Evolutionary conservation across 2,797 vertebrate genomes (phyloP).

Genomic region (Danio albolineatus): DNA sequence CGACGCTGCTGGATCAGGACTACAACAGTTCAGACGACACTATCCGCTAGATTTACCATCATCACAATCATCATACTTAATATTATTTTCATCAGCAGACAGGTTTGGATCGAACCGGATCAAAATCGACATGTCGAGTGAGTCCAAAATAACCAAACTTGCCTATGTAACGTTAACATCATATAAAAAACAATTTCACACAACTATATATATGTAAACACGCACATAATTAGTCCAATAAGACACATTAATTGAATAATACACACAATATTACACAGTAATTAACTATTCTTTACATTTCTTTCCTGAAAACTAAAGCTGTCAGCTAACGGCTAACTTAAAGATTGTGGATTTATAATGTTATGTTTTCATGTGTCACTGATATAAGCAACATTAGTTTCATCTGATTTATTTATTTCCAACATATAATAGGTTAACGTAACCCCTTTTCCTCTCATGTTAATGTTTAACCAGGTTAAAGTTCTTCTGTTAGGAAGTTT

Average conservation of each 20-base stretch:
- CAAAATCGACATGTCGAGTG: slow-evolving; percentile 15
- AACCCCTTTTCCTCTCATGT: not conserved
- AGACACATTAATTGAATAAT: not conserved
- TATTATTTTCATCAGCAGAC: not conserved
- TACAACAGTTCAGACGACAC: not conserved
- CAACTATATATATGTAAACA: not conserved
- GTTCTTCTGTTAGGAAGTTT: not conserved
- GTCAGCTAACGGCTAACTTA: not conserved
- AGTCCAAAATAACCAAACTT: not conserved
- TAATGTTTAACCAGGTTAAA: slow-evolving; percentile 19
- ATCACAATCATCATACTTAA: not conserved
- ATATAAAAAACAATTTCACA: no score
- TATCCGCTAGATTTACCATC: not conserved
- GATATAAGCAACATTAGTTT: no score
- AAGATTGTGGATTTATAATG: not conserved
- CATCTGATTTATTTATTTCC: no score
- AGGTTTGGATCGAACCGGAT: not conserved
- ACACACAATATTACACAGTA: not conserved
- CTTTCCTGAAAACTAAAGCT: not conserved
- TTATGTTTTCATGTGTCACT: not conserved
- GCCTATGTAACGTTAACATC: not conserved
- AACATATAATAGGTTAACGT: not conserved
- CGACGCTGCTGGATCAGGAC: not conserved
- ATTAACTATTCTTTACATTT: no score
- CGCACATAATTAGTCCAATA: no score